A percentile compares a stretch with the other conserved stretches of the same genome.
Conservation (phyloP, 2,888 invertebrate genomes). For the Pterobdella sp. region DNA sequence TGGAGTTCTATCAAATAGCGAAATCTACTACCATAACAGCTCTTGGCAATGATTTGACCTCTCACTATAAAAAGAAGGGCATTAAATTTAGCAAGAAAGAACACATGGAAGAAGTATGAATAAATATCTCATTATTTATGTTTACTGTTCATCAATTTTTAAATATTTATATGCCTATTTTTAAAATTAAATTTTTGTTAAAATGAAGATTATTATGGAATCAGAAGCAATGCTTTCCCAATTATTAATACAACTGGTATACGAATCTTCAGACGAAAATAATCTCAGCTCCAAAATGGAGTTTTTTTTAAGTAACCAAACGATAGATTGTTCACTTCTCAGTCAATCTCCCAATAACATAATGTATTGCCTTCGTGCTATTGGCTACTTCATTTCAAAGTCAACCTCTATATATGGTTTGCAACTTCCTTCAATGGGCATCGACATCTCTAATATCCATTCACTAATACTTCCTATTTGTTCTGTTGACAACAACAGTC, state of each 20-base stretch:
- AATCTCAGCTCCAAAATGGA: background rate
- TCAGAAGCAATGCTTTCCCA: background rate
- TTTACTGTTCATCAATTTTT: too few relatives aligned
- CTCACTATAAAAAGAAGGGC: too few relatives aligned
- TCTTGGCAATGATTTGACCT: too few relatives aligned
- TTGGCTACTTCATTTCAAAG: slow-evolving; percentile 31
- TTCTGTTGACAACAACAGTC: slow-evolving; percentile 30
- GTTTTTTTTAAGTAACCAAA: background rate
- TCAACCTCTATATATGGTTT: slow-evolving; percentile 30
- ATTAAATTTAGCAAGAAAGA: too few relatives aligned
- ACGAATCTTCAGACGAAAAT: background rate
- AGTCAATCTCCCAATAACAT: slow-evolving; percentile 12
- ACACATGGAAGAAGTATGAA: too few relatives aligned
- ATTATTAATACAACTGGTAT: background rate
- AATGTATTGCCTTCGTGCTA: slow-evolving; percentile 28
- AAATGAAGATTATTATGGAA: background rate
- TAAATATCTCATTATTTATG: too few relatives aligned
- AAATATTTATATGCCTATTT: too few relatives aligned
- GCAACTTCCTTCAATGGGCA: slow-evolving; percentile 27
- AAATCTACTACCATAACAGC: too few relatives aligned
- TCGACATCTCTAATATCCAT: slow-evolving; percentile 25
- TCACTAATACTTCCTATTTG: slow-evolving; percentile 31
- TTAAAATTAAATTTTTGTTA: too few relatives aligned
- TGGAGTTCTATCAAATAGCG: too few relatives aligned
- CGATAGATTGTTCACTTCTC: slow-evolving; percentile 17